These are phyloP conservation scores for Listronotus bonariensis DNA, from an alignment of 1,140 invertebrate species.

Conservation along the genomic window DNA sequence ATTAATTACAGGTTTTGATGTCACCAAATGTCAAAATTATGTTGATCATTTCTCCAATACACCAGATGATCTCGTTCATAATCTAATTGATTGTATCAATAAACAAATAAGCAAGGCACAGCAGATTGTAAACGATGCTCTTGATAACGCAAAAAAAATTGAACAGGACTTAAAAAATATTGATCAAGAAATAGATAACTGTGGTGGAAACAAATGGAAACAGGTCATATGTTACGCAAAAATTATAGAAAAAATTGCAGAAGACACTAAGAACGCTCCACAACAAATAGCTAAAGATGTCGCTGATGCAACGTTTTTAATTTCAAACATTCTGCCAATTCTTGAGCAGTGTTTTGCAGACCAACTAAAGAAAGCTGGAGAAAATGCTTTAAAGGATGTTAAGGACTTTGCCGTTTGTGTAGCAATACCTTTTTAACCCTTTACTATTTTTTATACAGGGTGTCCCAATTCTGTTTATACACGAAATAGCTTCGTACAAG, in stretches of 20 bases:
- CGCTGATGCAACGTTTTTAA: constrained; percentile 8
- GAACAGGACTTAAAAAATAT: constrained; percentile 11
- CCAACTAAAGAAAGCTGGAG: constrained; percentile 15
- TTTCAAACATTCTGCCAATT: constrained; percentile 6
- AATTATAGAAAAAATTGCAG: constrained; percentile 13
- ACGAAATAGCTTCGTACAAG: no score
- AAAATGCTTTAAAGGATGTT: constrained; percentile 15
- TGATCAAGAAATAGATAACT: constrained; percentile 16
- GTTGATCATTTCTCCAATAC: constrained; percentile 14
- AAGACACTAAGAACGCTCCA: constrained; percentile 15
- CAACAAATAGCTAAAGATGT: constrained; percentile 21
- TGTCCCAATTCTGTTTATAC: no score
- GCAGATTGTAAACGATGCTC: constrained; percentile 5
- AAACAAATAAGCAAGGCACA: constrained; percentile 17
- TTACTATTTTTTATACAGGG: no score
- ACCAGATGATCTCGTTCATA: constrained; percentile 11
- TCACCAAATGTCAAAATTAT: constrained; percentile 15
- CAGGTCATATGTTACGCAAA: constrained; percentile 24
- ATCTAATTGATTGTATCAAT: constrained; percentile 15
- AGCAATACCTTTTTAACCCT: constrained; percentile 8
- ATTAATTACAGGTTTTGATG: constrained; percentile 11
- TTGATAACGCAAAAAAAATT: constrained; percentile 17
- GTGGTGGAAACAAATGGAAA: constrained; percentile 7
- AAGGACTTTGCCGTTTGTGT: constrained; percentile 23
- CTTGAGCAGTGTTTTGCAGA: constrained; percentile 10